Conservation (phyloP, 1,140 invertebrate genomes). For the Portunus trituberculatus region DNA sequence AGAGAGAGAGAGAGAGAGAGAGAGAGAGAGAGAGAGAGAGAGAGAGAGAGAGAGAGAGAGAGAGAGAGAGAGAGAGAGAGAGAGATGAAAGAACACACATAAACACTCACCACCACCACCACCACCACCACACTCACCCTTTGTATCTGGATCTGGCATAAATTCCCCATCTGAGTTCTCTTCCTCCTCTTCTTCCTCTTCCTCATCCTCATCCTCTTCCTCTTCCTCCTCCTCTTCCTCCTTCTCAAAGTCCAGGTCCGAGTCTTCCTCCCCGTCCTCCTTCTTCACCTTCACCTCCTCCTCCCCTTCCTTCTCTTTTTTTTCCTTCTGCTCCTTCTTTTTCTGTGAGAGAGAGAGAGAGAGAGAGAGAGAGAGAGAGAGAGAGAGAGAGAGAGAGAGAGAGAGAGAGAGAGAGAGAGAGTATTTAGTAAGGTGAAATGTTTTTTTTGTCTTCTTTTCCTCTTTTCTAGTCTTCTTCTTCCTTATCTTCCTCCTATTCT, state of each 20-base stretch:
- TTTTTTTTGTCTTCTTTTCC: neutral
- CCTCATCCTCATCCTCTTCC: too few relatives aligned
- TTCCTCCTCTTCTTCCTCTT: neutral
- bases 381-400: too few relatives aligned
- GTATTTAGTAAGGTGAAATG: neutral
- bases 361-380: too few relatives aligned
- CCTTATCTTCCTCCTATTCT: too few relatives aligned
- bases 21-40: too few relatives aligned
- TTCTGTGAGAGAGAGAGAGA: neutral
- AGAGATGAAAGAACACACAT: too few relatives aligned
- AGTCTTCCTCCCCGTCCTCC: neutral
- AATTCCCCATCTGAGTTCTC: conserved; percentile 35
- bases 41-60: too few relatives aligned
- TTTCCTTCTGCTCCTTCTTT: conserved; percentile 15
- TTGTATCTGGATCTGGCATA: neutral
- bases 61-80: too few relatives aligned
- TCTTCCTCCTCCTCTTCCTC: neutral
- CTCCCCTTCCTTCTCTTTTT: neutral
- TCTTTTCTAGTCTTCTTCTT: too few relatives aligned
- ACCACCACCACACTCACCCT: neutral
- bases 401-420: too few relatives aligned
- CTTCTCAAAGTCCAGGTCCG: conserved; percentile 28
- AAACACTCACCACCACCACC: too few relatives aligned
- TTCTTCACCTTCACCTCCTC: neutral
- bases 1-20: too few relatives aligned